phyloP scores from a whole-genome alignment of 2,113 vertebrate species.

The Carettochelys insculpta region DNA sequence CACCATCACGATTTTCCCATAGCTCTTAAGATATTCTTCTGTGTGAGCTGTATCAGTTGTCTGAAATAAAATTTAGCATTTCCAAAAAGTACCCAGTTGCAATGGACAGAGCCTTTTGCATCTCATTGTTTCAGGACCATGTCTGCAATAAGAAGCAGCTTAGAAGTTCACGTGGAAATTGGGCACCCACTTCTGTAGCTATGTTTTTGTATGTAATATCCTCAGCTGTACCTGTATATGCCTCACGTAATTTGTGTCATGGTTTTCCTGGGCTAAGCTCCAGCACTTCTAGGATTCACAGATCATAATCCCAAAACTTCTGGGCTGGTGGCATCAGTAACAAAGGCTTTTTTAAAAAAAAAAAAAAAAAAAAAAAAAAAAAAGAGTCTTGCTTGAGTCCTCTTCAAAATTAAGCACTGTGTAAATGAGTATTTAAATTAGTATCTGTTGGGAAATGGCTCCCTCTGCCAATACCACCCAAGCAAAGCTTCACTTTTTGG shows the following conservation, averaged over 20 bases:
- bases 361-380: too few species aligned
- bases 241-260: too few species aligned
- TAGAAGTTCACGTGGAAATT: neutral
- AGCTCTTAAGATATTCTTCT: neutral
- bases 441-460: neutral
- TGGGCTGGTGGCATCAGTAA: too few species aligned
- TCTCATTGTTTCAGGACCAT: neutral
- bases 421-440: neutral
- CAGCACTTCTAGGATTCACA: too few species aligned
- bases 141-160: neutral
- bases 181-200: neutral
- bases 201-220: neutral
- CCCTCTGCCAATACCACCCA: neutral
- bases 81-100: too few species aligned
- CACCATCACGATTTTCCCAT: neutral
- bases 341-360: too few species aligned
- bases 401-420: neutral
- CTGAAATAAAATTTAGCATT: too few species aligned
- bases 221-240: neutral
- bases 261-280: too few species aligned
- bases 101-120: neutral
- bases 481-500: neutral
- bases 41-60: neutral
- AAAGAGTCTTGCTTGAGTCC: too few species aligned
- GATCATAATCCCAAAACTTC: too few species aligned